Conservation (phyloP, 2,113 vertebrate species). For the Telmatochromis sp. region DNA sequence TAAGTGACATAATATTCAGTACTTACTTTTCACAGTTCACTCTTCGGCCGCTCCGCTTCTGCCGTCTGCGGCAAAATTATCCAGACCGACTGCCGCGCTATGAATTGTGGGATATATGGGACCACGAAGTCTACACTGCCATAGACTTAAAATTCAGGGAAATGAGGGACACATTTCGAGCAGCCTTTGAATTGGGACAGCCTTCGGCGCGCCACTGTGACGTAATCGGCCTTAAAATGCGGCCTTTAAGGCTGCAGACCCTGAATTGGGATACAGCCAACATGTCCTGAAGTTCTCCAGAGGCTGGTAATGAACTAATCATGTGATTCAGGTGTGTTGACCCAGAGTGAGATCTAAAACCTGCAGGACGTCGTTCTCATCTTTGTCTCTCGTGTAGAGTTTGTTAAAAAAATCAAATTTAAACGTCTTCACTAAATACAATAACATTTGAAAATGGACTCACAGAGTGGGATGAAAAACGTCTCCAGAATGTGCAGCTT, state of each 20-base stretch:
- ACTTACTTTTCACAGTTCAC: fast-evolving
- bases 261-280: background rate
- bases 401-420: background rate
- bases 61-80: too few relatives aligned
- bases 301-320: background rate
- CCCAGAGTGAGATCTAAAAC: background rate
- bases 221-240: too few relatives aligned
- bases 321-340: background rate
- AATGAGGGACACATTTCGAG: too few relatives aligned
- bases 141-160: too few relatives aligned
- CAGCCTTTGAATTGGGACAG: too few relatives aligned
- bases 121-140: too few relatives aligned
- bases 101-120: too few relatives aligned
- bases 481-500: background rate
- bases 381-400: background rate
- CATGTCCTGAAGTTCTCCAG: fast-evolving
- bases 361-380: background rate
- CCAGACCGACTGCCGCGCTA: too few relatives aligned
- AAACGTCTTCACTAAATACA: background rate
- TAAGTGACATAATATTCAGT: too few relatives aligned
- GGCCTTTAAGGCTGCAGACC: too few relatives aligned
- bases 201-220: too few relatives aligned
- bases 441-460: background rate
- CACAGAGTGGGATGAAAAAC: background rate
- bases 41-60: too few relatives aligned